A percentile compares a stretch with the other conserved stretches of the same genome.
These are phyloP conservation scores for Heliconius aoede DNA, from an alignment of 2,888 invertebrate genomes.

Conservation along the genomic window DNA sequence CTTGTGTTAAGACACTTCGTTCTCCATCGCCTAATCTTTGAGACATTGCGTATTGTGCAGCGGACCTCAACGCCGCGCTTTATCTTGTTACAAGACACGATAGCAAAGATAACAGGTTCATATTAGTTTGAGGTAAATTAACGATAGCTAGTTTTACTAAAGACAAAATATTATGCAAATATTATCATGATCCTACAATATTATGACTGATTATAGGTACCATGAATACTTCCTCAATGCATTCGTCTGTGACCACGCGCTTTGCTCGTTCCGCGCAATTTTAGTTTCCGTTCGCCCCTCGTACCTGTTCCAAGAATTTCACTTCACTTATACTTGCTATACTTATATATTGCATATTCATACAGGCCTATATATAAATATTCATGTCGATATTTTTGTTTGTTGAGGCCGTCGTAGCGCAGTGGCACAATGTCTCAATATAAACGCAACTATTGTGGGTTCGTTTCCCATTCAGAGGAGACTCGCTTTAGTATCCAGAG, in stretches of 20 bases:
- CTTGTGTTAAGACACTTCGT: no score
- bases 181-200: background rate
- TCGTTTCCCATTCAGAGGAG: no score
- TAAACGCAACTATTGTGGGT: background rate
- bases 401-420: background rate
- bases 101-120: background rate
- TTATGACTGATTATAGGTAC: background rate
- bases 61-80: background rate
- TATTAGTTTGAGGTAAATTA: background rate
- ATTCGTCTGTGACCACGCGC: constrained; percentile 59
- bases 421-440: background rate
- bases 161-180: constrained; percentile 1
- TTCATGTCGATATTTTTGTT: background rate
- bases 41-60: no score
- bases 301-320: constrained; percentile 23
- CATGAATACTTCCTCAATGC: constrained; percentile 51
- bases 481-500: background rate
- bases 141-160: background rate
- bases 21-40: no score
- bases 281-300: constrained; percentile 56
- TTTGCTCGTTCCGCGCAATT: constrained; percentile 57
- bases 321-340: constrained; percentile 21
- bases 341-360: constrained; percentile 35
- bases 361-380: constrained; percentile 23
- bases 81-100: background rate